Percentiles rank a stretch among this genome's conserved stretches.
phyloP scores from a whole-genome alignment of 1,140 invertebrate species.

The Pseudomyrmex sp. region DNA sequence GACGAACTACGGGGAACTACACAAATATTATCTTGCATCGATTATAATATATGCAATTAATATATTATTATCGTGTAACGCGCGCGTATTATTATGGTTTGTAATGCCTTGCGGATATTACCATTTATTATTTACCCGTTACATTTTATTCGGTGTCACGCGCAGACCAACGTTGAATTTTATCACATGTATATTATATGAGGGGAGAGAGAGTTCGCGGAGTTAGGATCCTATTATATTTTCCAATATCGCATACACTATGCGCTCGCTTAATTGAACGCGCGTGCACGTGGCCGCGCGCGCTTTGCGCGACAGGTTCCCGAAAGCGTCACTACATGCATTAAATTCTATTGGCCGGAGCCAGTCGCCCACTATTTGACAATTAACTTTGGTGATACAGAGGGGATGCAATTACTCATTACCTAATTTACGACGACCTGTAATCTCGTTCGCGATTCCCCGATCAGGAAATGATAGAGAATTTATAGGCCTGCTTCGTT shows the following conservation, averaged over 20 bases:
- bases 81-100: conserved; percentile 3
- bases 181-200: conserved; percentile 56
- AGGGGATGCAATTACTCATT: conserved; percentile 48
- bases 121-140: conserved; percentile 55
- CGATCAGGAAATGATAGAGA: conserved; percentile 64
- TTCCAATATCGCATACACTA: conserved; percentile 41
- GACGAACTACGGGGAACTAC: conserved; percentile 39
- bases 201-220: conserved; percentile 3
- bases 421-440: conserved; percentile 61
- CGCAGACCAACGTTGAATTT: conserved; percentile 54
- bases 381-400: conserved; percentile 65
- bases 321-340: conserved; percentile 25
- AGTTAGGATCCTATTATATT: conserved; percentile 54
- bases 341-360: conserved; percentile 46
- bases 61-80: conserved; percentile 36
- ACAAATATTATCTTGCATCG: conserved; percentile 31
- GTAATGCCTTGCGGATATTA: conserved; percentile 22
- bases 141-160: conserved; percentile 58
- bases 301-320: conserved; percentile 2
- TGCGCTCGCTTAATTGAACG: conserved; percentile 48
- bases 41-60: conserved; percentile 50
- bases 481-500: conserved; percentile 65
- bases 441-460: conserved; percentile 58
- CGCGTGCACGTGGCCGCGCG: neutral
- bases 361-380: conserved; percentile 54